Base-by-base conservation (phyloP, 2,113 vertebrate species). In the Cranoglanis bouderius region DNA sequence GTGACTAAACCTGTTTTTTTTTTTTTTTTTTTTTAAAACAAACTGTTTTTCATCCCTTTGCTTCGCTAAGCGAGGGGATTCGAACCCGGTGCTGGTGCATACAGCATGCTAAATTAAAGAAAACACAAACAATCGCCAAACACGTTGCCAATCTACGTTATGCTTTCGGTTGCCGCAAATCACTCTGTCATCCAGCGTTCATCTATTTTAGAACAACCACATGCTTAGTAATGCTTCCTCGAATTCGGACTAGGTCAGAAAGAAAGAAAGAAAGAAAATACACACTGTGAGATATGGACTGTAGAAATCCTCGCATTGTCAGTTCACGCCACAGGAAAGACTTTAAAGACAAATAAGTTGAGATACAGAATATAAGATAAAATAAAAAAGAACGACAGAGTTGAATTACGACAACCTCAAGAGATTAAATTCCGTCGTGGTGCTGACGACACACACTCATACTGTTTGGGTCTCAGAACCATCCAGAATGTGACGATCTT, bases 21-120 rank as follows among this genome's bases (percentile, higher is more conserved):
- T 93, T 89, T 92, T n/a, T n/a, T n/a, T n/a, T n/a, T n/a, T n/a
- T n/a, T n/a, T n/a, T n/a, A n/a, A n/a, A n/a, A n/a, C n/a, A 67
- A 91, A 90, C 93, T 91, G 86, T 21, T 21, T 92, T 90, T 90
- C 88, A 90, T 91, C 92, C 77, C 72, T 90, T 90, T 16, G 35
- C 72, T 87, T 90, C 32, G 55, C 53, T 78, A 6, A 61, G 55
- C 6, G 21, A 61, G 40, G 84, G 65, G 63, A 70, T 51, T 53
- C n/a, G 59, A 81, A 53, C 57, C 86, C 19, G 26, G 53, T 82
- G 81, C 81, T 81, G 85, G 74, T 12, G 59, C 75, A 55, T 38
- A 49, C 57, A 38, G 38, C 38, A 49, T 13, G 18, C 16, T 67
- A 51, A 65, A 9, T 57, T 7, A 32, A 35, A 49, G 13, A 35